Evolutionary conservation across 2,797 vertebrate species (phyloP).

Genomic region (Gallirallus australis): DNA sequence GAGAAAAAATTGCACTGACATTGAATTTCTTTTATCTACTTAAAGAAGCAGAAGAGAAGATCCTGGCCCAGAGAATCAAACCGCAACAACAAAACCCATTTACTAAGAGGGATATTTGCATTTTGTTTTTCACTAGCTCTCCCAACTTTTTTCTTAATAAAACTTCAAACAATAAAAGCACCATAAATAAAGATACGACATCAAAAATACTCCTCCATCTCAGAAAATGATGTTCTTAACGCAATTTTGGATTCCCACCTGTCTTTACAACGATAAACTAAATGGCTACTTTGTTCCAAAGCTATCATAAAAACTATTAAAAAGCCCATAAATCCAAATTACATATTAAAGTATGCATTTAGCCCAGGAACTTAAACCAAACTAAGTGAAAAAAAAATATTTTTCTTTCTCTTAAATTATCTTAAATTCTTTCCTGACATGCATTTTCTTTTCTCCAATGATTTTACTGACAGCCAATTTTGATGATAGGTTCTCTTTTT

Average conservation of each 20-base stretch:
- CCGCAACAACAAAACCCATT: neutral
- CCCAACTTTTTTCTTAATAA: neutral
- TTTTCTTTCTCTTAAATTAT: neutral
- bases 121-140: neutral
- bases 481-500: neutral
- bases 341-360: constrained; percentile 23
- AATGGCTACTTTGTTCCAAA: neutral
- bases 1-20: neutral
- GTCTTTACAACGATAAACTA: neutral
- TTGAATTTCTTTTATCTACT: neutral
- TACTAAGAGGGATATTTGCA: neutral
- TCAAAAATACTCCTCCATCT: neutral
- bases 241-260: constrained; percentile 34
- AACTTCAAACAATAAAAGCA: neutral
- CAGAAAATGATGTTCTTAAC: constrained; percentile 22
- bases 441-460: neutral
- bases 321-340: constrained; percentile 16
- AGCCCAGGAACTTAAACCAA: neutral
- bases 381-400: neutral
- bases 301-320: constrained; percentile 6
- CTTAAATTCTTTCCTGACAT: neutral
- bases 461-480: constrained; percentile 25
- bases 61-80: neutral
- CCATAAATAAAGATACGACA: neutral
- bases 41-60: neutral